Evolutionary conservation across 1,140 invertebrate genomes (phyloP).

Genomic region (Drosophila ficusphila): DNA sequence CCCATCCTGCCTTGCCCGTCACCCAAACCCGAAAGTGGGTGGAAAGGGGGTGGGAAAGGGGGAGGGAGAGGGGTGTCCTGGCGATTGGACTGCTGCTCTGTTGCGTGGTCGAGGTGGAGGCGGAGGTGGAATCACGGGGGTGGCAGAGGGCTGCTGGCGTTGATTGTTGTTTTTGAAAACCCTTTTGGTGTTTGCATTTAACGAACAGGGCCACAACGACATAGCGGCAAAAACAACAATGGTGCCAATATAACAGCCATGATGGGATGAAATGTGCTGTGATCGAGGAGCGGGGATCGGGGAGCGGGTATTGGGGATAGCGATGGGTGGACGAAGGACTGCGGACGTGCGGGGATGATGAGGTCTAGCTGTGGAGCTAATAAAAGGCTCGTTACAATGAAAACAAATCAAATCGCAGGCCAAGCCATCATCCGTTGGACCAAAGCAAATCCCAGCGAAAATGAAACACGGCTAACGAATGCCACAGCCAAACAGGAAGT

Average conservation of each 20-base stretch:
- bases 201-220: slow-evolving; percentile 76
- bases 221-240: slow-evolving; percentile 62
- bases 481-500: slow-evolving; percentile 73
- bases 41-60: too few relatives aligned
- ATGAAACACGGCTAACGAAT: slow-evolving; percentile 72
- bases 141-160: slow-evolving; percentile 51
- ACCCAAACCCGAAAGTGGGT: slow-evolving; percentile 15
- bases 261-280: slow-evolving; percentile 10
- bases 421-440: slow-evolving; percentile 68
- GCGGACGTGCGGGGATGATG: background rate
- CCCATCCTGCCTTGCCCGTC: slow-evolving; percentile 9
- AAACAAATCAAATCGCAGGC: slow-evolving; percentile 78
- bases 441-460: slow-evolving; percentile 65
- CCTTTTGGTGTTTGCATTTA: slow-evolving; percentile 82
- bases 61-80: background rate
- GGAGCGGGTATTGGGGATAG: background rate
- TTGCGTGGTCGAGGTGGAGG: slow-evolving; percentile 1
- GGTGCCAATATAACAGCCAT: slow-evolving; percentile 62
- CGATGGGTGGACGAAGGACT: background rate
- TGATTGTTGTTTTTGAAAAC: slow-evolving; percentile 71
- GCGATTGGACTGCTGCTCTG: slow-evolving; percentile 41
- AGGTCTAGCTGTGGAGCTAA: slow-evolving; percentile 56
- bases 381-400: slow-evolving; percentile 81
- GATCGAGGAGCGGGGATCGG: background rate
- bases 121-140: background rate